Conservation (phyloP, 2,113 vertebrate genomes). For the Epinephelus cyanopodus region DNA sequence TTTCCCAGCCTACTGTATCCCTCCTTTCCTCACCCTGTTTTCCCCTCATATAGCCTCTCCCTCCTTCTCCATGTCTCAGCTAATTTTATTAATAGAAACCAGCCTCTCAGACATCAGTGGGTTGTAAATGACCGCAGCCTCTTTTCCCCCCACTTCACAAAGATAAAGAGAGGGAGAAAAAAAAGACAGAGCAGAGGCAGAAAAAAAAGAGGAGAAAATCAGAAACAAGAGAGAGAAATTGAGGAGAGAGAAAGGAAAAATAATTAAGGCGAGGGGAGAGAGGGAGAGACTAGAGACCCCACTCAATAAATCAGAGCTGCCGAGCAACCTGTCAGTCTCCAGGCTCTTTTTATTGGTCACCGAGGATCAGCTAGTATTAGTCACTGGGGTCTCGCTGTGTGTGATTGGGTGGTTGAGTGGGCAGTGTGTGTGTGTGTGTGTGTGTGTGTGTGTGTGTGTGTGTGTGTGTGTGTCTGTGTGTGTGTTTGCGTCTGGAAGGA, state of each 20-base stretch:
- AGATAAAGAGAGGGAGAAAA: neutral
- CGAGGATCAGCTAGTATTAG: constrained; percentile 79
- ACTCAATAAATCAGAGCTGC: constrained; percentile 79
- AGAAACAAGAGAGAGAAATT: constrained; percentile 26
- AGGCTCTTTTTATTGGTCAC: constrained; percentile 81
- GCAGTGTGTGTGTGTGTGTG: constrained; percentile 8
- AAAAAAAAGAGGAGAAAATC: constrained; percentile 4
- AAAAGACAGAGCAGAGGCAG: neutral
- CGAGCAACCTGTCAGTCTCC: constrained; percentile 76
- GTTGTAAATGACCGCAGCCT: constrained; percentile 57
- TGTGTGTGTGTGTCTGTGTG: constrained; percentile 17
- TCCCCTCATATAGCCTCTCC: neutral
- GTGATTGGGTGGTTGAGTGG: constrained; percentile 57
- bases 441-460: constrained; percentile 4
- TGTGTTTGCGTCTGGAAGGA: constrained; percentile 50
- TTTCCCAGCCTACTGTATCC: constrained; percentile 21
- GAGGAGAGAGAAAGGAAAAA: constrained; percentile 50
- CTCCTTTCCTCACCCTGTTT: constrained; percentile 24
- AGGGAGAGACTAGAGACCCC: constrained; percentile 52
- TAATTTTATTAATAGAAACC: constrained; percentile 71
- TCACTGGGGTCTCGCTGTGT: constrained; percentile 64
- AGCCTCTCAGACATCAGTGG: constrained; percentile 44
- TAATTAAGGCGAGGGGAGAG: constrained; percentile 68
- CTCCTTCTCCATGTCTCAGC: neutral
- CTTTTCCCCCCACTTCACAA: neutral